These are phyloP conservation scores for Sesamia inferens DNA, from an alignment of 2,888 invertebrate genomes.

Conservation along the genomic window DNA sequence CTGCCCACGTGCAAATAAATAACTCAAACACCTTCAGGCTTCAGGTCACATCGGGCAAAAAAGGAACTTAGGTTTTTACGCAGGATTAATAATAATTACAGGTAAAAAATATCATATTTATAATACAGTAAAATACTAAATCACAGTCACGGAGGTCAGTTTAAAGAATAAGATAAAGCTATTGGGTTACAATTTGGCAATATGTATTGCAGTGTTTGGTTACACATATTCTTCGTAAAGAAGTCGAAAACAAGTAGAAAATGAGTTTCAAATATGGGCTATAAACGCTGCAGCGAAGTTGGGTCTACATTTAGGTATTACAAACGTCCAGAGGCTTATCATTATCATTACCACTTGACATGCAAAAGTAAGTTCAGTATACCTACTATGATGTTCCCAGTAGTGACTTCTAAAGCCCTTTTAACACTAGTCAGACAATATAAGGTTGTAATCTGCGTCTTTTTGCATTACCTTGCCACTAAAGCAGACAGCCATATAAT, in stretches of 20 bases:
- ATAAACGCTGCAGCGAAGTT: background rate
- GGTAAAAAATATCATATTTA: background rate
- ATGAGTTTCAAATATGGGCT: background rate
- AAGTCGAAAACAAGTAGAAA: background rate
- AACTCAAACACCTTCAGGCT: slow-evolving; percentile 9
- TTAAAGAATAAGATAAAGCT: background rate
- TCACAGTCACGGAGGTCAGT: background rate
- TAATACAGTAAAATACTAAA: background rate
- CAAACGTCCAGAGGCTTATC: no score
- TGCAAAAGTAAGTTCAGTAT: background rate
- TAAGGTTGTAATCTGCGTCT: background rate
- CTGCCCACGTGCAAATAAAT: slow-evolving; percentile 6
- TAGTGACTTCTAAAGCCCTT: background rate
- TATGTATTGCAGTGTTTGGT: background rate
- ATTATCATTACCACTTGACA: background rate
- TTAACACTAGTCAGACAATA: background rate
- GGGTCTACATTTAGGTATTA: no score
- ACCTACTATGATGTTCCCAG: background rate
- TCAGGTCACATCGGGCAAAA: background rate
- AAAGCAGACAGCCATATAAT: background rate
- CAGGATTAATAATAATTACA: slow-evolving; percentile 2
- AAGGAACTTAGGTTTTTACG: background rate
- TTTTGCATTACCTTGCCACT: background rate
- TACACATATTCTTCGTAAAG: background rate
- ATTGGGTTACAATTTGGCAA: slow-evolving; percentile 3